Conservation (phyloP, 2,888 invertebrate species). For the Chloromyia formosa region DNA sequence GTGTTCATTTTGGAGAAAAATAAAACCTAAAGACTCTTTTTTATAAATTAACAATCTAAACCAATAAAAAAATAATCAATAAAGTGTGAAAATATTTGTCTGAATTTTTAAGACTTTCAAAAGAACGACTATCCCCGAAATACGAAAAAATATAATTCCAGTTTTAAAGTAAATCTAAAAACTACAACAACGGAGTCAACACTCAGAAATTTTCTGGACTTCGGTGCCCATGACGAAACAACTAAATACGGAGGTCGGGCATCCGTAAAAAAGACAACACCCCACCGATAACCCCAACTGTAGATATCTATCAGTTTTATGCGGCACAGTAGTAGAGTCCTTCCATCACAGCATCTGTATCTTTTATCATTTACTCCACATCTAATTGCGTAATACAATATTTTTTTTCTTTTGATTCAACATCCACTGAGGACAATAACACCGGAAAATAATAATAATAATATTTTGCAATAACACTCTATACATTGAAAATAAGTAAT, state of each 20-base stretch:
- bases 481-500: background rate
- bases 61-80: no score
- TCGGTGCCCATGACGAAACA: slow-evolving; percentile 59
- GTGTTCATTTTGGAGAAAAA: slow-evolving; percentile 22
- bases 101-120: no score
- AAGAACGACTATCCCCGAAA: no score
- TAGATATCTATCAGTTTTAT: background rate
- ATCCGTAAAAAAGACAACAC: slow-evolving; percentile 60
- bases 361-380: background rate
- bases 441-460: background rate
- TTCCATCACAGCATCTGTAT: slow-evolving; percentile 27
- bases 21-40: no score
- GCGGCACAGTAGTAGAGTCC: background rate
- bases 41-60: no score
- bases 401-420: no score
- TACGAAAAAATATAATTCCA: background rate
- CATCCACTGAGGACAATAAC: slow-evolving; percentile 22
- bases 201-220: slow-evolving; percentile 56
- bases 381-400: background rate
- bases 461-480: background rate
- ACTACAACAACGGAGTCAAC: slow-evolving; percentile 64
- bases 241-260: slow-evolving; percentile 55
- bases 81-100: no score
- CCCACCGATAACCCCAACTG: slow-evolving; percentile 60
- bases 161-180: slow-evolving; percentile 52